Base-by-base conservation (phyloP, 2,797 vertebrate species). In the Anabas testudineus region DNA sequence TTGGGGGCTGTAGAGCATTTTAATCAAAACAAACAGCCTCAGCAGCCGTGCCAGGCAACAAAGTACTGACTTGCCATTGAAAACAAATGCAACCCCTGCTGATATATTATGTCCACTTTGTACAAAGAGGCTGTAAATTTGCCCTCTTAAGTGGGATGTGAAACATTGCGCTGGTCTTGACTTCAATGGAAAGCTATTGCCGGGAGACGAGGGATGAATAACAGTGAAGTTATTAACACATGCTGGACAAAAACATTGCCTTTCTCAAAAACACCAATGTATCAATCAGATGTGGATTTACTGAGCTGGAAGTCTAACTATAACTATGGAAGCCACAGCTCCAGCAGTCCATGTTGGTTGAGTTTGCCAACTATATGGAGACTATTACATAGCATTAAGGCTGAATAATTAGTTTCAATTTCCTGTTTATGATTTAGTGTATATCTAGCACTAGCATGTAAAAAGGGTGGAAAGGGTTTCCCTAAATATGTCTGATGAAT, bases 41-140 rank as follows among this genome's bases (percentile, higher is more conserved):
- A 36, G 56, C 53, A 70, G 16, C 18, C 47, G 64, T 54, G n/a
- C 64, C 56, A 67, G 2, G 16, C 51, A 61, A 56, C 55, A 67
- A 62, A 61, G 22, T 36, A 56, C 22, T 61, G 62, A 66, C 45
- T 49, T 51, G 56, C 43, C 36, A 42, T n/a, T 54, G 16, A 51
- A 55, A 71, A 55, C 24, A 67, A 45, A 10, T 32, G 12, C 36
- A 67, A 3, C 32, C 37, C 56, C 62, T 32, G 45, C 51, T 46
- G 62, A 46, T 57, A 22, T 67, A 32, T 67, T 61, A 15, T 52
- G 51, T 41, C 51, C 56, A 61, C 34, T 61, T 56, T 51, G 55
- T 39, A 45, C 61, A 61, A 56, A 66, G 30, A 67, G 62, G 56
- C 37, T 48, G 37, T 61, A 52, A 59, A 65, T 54, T 19, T 58